Evolutionary conservation across 2,888 invertebrate genomes (phyloP).

Genomic region (Lymantria monacha): DNA sequence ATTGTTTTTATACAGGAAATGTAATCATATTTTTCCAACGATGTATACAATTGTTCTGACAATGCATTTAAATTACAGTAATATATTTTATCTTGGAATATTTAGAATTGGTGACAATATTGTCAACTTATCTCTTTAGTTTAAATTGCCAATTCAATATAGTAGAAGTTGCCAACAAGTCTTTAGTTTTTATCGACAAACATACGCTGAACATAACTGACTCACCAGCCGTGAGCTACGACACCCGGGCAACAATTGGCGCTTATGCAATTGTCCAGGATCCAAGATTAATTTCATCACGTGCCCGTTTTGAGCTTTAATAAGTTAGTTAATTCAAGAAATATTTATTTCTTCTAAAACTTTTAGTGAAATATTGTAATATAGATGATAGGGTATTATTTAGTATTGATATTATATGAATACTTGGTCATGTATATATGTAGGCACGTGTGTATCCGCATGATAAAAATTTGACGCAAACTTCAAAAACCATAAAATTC

Average conservation of each 20-base stretch:
- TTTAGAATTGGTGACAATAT: conserved; percentile 9
- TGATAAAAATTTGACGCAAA: no score
- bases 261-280: conserved; percentile 68
- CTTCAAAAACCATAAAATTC: no score
- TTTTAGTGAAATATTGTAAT: no score
- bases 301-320: no score
- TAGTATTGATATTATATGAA: no score
- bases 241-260: conserved; percentile 48
- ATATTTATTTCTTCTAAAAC: no score
- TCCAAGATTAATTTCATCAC: not conserved
- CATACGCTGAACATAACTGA: conserved; percentile 49
- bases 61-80: conserved; percentile 20
- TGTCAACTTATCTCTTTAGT: conserved; percentile 16
- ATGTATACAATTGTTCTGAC: conserved; percentile 21
- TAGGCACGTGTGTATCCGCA: no score
- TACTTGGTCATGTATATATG: no score
- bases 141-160: conserved; percentile 61
- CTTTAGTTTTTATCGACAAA: conserved; percentile 51
- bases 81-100: conserved; percentile 1
- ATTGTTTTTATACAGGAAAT: conserved; percentile 28
- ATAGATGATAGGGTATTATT: no score
- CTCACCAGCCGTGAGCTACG: conserved; percentile 48
- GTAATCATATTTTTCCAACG: conserved; percentile 11
- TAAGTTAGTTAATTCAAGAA: no score
- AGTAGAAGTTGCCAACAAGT: conserved; percentile 56